Evolutionary conservation across 2,888 invertebrate species (phyloP).

Genomic region (Dione vanillae): DNA sequence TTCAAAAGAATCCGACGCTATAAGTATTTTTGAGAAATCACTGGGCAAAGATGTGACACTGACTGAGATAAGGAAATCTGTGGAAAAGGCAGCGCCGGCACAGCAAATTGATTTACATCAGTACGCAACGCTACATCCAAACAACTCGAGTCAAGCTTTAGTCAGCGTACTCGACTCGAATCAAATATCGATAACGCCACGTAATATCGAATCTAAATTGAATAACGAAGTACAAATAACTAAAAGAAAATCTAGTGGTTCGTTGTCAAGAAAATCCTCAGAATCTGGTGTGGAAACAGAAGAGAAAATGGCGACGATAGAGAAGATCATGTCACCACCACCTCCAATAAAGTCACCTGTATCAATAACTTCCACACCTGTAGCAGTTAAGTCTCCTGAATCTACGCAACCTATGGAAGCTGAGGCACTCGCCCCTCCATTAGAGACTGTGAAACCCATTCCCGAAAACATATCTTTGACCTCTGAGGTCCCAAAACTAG

Average conservation of each 20-base stretch:
- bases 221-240: conserved; percentile 62
- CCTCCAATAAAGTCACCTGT: conserved; percentile 59
- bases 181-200: conserved; percentile 75
- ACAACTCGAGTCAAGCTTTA: conserved; percentile 59
- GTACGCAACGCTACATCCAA: conserved; percentile 72
- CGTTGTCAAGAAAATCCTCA: conserved; percentile 67
- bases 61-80: conserved; percentile 79
- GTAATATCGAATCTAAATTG: conserved; percentile 61
- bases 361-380: conserved; percentile 63
- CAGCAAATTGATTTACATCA: conserved; percentile 71
- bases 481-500: conserved; percentile 57
- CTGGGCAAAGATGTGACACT: conserved; percentile 79
- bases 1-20: conserved; percentile 77
- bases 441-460: conserved; percentile 62
- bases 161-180: conserved; percentile 68
- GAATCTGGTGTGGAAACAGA: conserved; percentile 65
- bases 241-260: conserved; percentile 68
- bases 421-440: conserved; percentile 67
- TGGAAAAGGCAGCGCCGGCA: conserved; percentile 64
- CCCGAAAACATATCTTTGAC: conserved; percentile 60
- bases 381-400: conserved; percentile 66
- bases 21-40: conserved; percentile 80
- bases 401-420: conserved; percentile 59
- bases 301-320: conserved; percentile 66
- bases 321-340: conserved; percentile 60